phyloP scores from a whole-genome alignment of 1,140 invertebrate species.

The Panulirus ornatus region DNA sequence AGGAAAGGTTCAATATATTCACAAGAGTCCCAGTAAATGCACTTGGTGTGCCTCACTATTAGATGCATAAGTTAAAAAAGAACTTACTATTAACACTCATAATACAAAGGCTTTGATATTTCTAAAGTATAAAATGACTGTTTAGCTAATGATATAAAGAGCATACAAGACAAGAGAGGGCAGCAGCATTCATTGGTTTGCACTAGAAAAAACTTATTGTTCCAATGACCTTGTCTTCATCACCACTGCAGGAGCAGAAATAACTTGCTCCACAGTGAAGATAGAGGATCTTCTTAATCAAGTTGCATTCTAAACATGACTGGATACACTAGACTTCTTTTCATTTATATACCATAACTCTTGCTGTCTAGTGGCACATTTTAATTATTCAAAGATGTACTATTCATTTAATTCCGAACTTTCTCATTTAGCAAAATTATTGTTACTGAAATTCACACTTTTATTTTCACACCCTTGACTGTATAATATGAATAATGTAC shows the following conservation, averaged over 20 bases:
- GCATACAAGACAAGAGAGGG: conserved; percentile 31
- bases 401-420: no score
- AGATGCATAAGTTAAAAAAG: conserved; percentile 67
- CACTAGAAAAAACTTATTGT: conserved; percentile 48
- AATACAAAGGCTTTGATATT: conserved; percentile 69
- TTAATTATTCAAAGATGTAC: neutral
- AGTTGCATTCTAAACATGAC: conserved; percentile 3
- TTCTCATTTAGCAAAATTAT: no score
- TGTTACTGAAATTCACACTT: no score
- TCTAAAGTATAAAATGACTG: conserved; percentile 65
- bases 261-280: neutral
- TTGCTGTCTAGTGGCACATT: neutral
- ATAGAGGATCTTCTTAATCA: neutral
- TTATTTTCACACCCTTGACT: no score
- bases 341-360: neutral
- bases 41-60: conserved; percentile 35
- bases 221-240: conserved; percentile 5
- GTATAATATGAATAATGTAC: no score
- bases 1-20: conserved; percentile 50
- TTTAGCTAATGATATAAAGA: conserved; percentile 61
- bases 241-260: neutral
- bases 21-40: conserved; percentile 40
- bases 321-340: neutral
- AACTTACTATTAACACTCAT: conserved; percentile 69
- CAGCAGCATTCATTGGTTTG: conserved; percentile 47